Evolutionary conservation across 2,888 invertebrate genomes (phyloP), one percentile per base, ranked within the genome.

Genomic region (Candidula unifasciata): DNA sequence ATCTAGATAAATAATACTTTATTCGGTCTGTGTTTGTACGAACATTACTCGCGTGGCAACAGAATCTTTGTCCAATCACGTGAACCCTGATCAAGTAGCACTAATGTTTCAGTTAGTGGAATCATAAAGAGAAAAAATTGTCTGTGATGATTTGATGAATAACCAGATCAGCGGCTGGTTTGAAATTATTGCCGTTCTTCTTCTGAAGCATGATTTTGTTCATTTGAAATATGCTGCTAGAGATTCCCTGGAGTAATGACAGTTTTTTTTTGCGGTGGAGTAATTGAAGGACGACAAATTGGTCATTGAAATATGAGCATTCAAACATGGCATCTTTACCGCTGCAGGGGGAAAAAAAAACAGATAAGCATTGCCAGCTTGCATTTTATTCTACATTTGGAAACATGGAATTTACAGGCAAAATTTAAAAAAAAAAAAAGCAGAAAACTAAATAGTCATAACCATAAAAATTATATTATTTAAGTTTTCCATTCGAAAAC

Each of bases 271-370:
- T 44, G 66, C 68, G 79, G 57, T 60, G 16, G 44, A 44, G 79
- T 79, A 79, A 79, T 79, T 79, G 79, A 79, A 79, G 66, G 66
- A 52, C 44, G 68, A 52, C 79, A 79, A 79, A 79, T 79, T 79
- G 66, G 66, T 68, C 66, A 57, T 52, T 44, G 79, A 66, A 44
- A 68, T 30, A n/a, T 66, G 79, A 79, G 79, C 64, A 52, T 68
- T 68, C 79, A 79, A 68, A 66, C 68, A 66, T 60, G 33, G 10
- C 27, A 24, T 64, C 24, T 13, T 27, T 52, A 6, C 66, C 16
- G 64, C n/a, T 37, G 24, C 64, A 64, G 79, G 37, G 37, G 68
- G 8, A 44, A 6, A 44, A 6, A 44, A 6, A 79, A n/a, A 44
- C 66, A 64, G 27, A 30, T 27, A 64, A 79, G 33, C 66, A 35